A percentile compares a stretch with the other conserved stretches of the same genome.
Conservation (phyloP, 1,140 invertebrate species). For the Drosophila pseudoananassae region DNA sequence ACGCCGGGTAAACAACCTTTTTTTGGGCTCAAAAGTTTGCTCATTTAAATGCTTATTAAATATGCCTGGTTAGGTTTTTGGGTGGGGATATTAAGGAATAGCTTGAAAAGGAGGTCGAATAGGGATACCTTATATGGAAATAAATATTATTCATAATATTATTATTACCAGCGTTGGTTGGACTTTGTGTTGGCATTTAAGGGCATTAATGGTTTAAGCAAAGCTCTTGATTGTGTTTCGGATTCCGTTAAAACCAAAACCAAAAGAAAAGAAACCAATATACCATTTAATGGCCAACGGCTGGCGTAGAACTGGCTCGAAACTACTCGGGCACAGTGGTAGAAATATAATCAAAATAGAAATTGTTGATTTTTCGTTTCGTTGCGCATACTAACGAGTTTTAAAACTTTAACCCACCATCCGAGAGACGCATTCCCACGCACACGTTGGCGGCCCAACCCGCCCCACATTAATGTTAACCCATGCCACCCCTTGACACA, state of each 20-base stretch:
- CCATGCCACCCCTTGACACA: conserved; percentile 52
- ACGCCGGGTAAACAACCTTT: conserved; percentile 52
- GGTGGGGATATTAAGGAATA: neutral
- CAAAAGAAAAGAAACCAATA: conserved; percentile 12
- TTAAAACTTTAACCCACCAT: conserved; percentile 60
- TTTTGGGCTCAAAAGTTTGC: conserved; percentile 52
- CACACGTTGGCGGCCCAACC: conserved; percentile 7
- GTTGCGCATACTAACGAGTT: conserved; percentile 79
- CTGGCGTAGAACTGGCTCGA: conserved; percentile 9
- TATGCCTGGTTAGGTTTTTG: conserved; percentile 34
- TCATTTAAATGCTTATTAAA: conserved; percentile 81
- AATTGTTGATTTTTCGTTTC: conserved; percentile 82
- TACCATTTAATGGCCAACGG: conserved; percentile 42
- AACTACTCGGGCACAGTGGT: conserved; percentile 47
- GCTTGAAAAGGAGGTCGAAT: neutral
- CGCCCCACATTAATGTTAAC: conserved; percentile 57
- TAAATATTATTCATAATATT: neutral
- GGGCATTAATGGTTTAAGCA: conserved; percentile 3
- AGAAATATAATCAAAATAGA: conserved; percentile 76
- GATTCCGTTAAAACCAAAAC: neutral
- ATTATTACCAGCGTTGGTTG: neutral
- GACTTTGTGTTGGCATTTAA: neutral
- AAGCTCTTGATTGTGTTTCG: conserved; percentile 6
- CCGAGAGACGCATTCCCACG: conserved; percentile 25
- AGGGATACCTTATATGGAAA: neutral